Base-by-base conservation (phyloP, 2,113 vertebrate species). In the Ondatra zibethicus region DNA sequence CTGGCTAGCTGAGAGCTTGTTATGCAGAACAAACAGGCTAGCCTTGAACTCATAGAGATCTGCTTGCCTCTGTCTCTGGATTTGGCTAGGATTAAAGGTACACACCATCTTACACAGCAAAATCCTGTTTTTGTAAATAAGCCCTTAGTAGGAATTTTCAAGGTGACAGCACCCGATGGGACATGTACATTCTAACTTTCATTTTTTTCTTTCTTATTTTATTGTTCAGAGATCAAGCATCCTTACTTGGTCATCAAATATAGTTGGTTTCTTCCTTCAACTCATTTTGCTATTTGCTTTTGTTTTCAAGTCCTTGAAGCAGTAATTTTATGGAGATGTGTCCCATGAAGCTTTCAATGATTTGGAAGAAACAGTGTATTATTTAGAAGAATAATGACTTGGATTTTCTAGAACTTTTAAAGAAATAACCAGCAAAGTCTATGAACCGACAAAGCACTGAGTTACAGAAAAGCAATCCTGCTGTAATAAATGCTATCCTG, bases 371-470 rank as follows among this genome's bases (percentile, higher is more conserved):
- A 27, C 0, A 13, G 31, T 36, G 29, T 61, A 13, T 63, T 80
- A 63, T 58, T 91, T 21, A 7, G 50, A 86, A 77, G 33, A 70
- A 36, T 66, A 4, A 63, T 80, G 29, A 87, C 36, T 63, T 76
- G 45, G 65, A 45, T 88, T 86, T 93, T 93, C 91, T 92, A 93
- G 63, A 89, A 55, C 39, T 95, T 94, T 88, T 19, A 88, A 88
- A 78, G 50, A 36, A 92, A 13, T 0, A 61, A 63, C 11, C 12
- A 88, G 65, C 50, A 29, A 91, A 84, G 23, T 92, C 73, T 93
- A 25, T 73, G 78, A 91, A 10, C 33, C 27, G 55, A 39, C 75
- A 45, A 29, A 70, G 61, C 84, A 42, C 6, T 90, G 89, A 76
- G 21, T 68, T 94, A 31, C 75, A 25, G 73, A 88, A 80, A 88